phyloP scores from a whole-genome alignment of 1,140 invertebrate species.

The Drosophila pallidifrons region DNA sequence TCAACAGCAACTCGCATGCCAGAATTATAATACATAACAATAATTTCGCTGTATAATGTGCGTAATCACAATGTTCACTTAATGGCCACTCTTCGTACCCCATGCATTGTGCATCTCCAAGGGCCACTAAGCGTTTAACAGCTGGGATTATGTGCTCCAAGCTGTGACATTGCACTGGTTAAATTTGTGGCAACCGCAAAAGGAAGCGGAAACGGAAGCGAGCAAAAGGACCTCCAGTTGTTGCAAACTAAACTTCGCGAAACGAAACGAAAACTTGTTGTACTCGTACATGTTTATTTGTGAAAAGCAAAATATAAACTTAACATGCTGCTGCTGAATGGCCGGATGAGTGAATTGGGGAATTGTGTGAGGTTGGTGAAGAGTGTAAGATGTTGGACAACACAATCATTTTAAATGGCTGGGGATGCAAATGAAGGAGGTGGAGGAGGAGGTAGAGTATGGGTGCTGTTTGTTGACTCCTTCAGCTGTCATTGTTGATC shows the following conservation, averaged over 20 bases:
- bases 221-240: background rate
- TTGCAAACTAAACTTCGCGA: background rate
- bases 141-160: slow-evolving; percentile 47
- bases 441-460: background rate
- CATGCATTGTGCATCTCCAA: background rate
- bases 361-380: too few species aligned
- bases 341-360: background rate
- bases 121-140: slow-evolving; percentile 39
- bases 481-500: slow-evolving; percentile 19
- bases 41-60: slow-evolving; percentile 40
- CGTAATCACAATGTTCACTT: slow-evolving; percentile 51
- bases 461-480: slow-evolving; percentile 9
- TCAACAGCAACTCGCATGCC: slow-evolving; percentile 6
- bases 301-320: slow-evolving; percentile 21
- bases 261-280: slow-evolving; percentile 20
- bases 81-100: slow-evolving; percentile 1
- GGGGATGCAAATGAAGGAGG: background rate
- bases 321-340: slow-evolving; percentile 4
- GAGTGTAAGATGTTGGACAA: background rate
- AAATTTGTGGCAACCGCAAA: slow-evolving; percentile 8
- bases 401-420: background rate
- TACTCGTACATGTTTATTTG: slow-evolving; percentile 30
- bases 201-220: background rate
- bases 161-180: background rate
- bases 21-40: slow-evolving; percentile 34